These are phyloP conservation scores for Glossosoma conforme DNA, from an alignment of 1,140 invertebrate genomes.

Conservation along the genomic window DNA sequence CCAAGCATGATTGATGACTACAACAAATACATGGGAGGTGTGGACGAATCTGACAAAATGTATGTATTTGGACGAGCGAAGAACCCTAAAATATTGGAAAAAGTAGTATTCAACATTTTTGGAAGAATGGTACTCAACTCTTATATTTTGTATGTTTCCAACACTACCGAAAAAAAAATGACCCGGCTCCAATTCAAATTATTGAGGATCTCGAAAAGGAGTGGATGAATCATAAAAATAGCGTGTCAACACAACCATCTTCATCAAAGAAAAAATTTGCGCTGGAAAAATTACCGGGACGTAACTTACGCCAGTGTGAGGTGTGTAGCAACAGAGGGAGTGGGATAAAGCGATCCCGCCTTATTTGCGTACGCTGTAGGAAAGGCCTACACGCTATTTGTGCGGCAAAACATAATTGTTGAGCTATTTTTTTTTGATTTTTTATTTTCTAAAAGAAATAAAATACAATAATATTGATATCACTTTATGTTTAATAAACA, in stretches of 20 bases:
- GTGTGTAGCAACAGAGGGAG: constrained; percentile 18
- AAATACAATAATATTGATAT: too few relatives aligned
- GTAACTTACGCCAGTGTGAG: constrained; percentile 19
- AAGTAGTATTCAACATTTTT: constrained; percentile 27
- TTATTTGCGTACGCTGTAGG: constrained; percentile 17
- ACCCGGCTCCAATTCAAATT: constrained; percentile 21
- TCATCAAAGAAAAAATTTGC: constrained; percentile 21
- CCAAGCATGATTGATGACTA: constrained; percentile 24
- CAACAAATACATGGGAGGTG: constrained; percentile 23
- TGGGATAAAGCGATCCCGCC: constrained; percentile 20
- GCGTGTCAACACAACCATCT: constrained; percentile 10
- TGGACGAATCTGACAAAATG: constrained; percentile 28
- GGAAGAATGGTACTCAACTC: constrained; percentile 23
- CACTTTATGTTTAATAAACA: too few relatives aligned
- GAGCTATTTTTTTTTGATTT: too few relatives aligned
- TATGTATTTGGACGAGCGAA: constrained; percentile 32
- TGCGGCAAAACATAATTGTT: too few relatives aligned
- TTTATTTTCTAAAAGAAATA: too few relatives aligned
- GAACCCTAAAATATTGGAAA: constrained; percentile 26
- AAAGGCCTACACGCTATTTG: constrained; percentile 23
- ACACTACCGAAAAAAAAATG: constrained; percentile 20
- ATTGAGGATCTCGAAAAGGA: constrained; percentile 23
- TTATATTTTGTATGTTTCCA: constrained; percentile 20
- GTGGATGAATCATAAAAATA: constrained; percentile 21
- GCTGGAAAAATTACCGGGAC: constrained; percentile 18